Base-by-base conservation (phyloP, 2,888 invertebrate species). In the Operophtera brumata region DNA sequence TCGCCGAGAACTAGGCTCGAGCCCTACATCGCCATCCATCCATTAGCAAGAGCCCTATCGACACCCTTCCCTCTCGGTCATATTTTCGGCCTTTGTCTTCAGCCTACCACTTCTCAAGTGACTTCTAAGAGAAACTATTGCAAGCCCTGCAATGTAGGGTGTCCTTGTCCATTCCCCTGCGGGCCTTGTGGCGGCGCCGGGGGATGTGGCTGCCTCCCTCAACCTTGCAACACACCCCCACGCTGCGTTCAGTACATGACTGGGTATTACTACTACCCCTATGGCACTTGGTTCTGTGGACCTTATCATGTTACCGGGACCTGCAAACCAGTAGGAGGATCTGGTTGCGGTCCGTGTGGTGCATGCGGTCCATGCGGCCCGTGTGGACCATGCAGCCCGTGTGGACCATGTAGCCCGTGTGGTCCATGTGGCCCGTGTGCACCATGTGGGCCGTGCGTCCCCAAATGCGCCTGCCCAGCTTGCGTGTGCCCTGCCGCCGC, bases 251-350 rank as follows among this genome's bases (percentile, higher is more conserved):
- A 85, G 40, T 82, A 80, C 60, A 84, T 86, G 82, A 80, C 81
- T 6, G 86, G 86, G 1, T 86, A 87, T 61, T 86, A 84, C 54
- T 86, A 86, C 59, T 86, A 86, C 43, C 86, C 86, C 0, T 86
- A 86, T 47, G 86, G 86, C 1, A 77, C 71, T 39, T 86, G 86
- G 86, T 85, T 84, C 62, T 85, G 86, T 42, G 86, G 86, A 0
- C 86, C 86, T 0, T 86, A 86, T 60, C 85, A 86, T 51, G 81
- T 83, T 0, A 34, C 68, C 0, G 83, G 81, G 2, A 72, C 71
- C 1, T 83, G 84, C 53, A 44, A 57, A 7, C 79, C 82, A 0
- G 64, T 71, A 2, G 70, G 70, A 0, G 63, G 66, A 4, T 67
- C 67, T 30, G 53, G 61, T n/a, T 42, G 55, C 14, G 54, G 49